A percentile compares a stretch with the other conserved stretches of the same genome.
phyloP scores from a whole-genome alignment of 1,140 invertebrate species.

The Marisa cornuarietis region DNA sequence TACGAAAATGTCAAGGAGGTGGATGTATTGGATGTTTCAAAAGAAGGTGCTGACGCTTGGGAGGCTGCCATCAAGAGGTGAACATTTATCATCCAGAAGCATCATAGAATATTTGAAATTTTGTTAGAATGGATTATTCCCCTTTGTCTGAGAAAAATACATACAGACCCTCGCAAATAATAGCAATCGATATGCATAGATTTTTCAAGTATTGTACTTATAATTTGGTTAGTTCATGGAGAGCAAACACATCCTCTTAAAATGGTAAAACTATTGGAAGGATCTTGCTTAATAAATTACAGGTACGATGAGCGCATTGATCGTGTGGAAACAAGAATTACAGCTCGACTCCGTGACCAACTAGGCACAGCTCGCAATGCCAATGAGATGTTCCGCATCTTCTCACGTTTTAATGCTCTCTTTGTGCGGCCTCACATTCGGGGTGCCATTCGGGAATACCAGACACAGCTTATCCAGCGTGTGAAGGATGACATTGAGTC shows the following conservation, averaged over 20 bases:
- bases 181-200: not conserved
- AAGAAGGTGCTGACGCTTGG: conserved; percentile 97
- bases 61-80: conserved; percentile 89
- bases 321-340: conserved; percentile 95
- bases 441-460: conserved; percentile 98
- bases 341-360: conserved; percentile 94
- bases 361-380: conserved; percentile 98
- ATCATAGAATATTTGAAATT: not conserved
- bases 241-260: too few relatives aligned
- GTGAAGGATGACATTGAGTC: conserved; percentile 99
- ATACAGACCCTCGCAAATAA: not conserved
- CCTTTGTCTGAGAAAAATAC: too few relatives aligned
- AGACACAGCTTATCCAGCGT: conserved; percentile 97
- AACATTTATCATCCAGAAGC: not conserved
- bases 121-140: not conserved
- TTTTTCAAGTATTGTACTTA: not conserved
- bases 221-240: not conserved
- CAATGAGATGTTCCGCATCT: conserved; percentile 99
- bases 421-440: conserved; percentile 98
- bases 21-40: conserved; percentile 95
- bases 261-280: too few relatives aligned
- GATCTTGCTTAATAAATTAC: not conserved
- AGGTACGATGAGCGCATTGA: conserved; percentile 97
- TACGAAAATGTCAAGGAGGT: conserved; percentile 99
- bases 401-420: conserved; percentile 96